These are phyloP conservation scores for Drosophila jambulina DNA, from an alignment of 1,140 invertebrate species.

Conservation along the genomic window DNA sequence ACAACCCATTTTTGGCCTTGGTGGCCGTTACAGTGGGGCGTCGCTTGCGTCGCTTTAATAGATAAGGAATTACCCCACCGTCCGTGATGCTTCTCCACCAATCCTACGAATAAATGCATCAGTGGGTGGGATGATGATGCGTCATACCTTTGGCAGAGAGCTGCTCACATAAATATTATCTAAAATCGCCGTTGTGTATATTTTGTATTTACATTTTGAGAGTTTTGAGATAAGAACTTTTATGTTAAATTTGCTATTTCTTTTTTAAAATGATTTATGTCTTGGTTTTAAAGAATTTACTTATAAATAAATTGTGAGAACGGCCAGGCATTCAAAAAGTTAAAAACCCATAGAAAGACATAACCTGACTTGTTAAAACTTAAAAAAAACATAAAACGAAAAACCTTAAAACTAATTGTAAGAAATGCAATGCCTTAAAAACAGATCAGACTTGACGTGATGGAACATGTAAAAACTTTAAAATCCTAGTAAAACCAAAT, in stretches of 20 bases:
- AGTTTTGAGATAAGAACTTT: background rate
- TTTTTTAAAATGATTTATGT: background rate
- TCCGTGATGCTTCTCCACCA: background rate
- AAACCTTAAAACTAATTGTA: background rate
- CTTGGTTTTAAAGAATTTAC: background rate
- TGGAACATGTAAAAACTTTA: background rate
- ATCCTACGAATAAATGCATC: background rate
- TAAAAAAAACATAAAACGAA: background rate
- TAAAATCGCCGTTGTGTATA: background rate
- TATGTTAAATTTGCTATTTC: background rate
- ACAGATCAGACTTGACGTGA: background rate
- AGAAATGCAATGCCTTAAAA: background rate
- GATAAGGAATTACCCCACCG: conserved; percentile 9
- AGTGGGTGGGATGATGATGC: conserved; percentile 9
- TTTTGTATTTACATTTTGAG: background rate
- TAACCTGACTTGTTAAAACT: too few species aligned
- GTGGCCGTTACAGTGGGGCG: conserved; percentile 17
- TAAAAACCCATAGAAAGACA: background rate
- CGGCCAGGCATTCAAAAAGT: background rate
- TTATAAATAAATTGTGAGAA: background rate
- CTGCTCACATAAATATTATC: background rate
- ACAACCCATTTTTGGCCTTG: background rate
- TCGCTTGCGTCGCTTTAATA: background rate
- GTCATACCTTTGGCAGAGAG: conserved; percentile 1
- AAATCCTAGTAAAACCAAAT: too few species aligned